Conservation (phyloP, 1,140 invertebrate species). For the Drosophila sproati region DNA sequence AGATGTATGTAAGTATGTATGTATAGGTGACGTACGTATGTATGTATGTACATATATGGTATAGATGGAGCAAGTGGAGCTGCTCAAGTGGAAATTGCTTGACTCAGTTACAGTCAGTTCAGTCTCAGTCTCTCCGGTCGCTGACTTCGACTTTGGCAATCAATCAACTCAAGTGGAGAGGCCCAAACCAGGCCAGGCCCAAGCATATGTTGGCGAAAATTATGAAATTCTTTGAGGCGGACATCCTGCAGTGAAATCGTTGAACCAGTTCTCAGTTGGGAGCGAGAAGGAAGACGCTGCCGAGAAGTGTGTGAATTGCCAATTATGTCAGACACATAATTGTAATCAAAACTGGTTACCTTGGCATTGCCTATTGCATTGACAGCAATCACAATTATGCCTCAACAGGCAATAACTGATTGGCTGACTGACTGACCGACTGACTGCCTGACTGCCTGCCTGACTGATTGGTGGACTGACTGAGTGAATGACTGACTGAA, state of each 20-base stretch:
- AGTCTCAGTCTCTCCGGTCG: constrained; percentile 38
- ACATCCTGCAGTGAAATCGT: constrained; percentile 56
- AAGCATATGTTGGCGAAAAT: constrained; percentile 43
- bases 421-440: constrained; percentile 12
- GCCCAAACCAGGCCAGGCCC: constrained; percentile 16
- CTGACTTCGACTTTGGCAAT: constrained; percentile 62
- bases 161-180: constrained; percentile 69
- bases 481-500: constrained; percentile 6
- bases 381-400: constrained; percentile 13
- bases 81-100: constrained; percentile 46
- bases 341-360: constrained; percentile 79
- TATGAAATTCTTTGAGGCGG: constrained; percentile 71
- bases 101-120: neutral
- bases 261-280: neutral
- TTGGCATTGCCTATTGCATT: constrained; percentile 63
- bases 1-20: constrained; percentile 1
- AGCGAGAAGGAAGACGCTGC: constrained; percentile 4
- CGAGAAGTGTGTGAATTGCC: constrained; percentile 24
- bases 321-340: constrained; percentile 55
- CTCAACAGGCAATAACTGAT: constrained; percentile 2
- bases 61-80: constrained; percentile 8
- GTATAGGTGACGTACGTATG: too few relatives aligned
- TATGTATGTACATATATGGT: neutral
- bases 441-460: constrained; percentile 19
- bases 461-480: constrained; percentile 6